Conservation (phyloP, 2,797 vertebrate species). For the Glossophaga mutica region DNA sequence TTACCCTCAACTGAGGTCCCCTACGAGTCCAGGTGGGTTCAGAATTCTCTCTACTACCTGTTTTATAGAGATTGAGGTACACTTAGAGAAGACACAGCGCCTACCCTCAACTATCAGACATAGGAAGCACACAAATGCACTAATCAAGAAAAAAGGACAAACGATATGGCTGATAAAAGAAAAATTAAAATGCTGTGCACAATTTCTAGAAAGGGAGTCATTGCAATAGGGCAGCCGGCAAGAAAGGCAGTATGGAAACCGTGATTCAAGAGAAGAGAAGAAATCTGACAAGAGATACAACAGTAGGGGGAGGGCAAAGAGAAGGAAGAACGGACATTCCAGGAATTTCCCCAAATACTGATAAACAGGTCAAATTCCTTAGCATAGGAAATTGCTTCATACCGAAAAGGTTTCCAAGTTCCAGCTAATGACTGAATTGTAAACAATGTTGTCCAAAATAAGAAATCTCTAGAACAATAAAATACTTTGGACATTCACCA, state of each 20-base stretch:
- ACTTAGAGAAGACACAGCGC: background rate
- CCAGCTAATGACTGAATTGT: constrained; percentile 51
- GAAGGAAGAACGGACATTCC: constrained; percentile 50
- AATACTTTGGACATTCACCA: constrained; percentile 51
- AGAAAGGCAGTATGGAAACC: constrained; percentile 33
- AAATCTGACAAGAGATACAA: constrained; percentile 40
- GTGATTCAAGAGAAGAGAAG: background rate
- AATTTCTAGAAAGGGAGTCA: background rate
- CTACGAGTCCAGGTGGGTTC: background rate
- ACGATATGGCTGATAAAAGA: background rate
- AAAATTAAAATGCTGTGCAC: background rate
- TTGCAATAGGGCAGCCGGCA: background rate
- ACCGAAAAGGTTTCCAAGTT: constrained; percentile 66
- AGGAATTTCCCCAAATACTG: constrained; percentile 70
- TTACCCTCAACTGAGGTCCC: background rate
- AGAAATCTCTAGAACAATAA: constrained; percentile 61
- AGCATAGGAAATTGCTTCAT: constrained; percentile 71
- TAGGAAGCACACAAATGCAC: background rate
- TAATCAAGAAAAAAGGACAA: background rate
- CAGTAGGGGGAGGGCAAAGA: background rate
- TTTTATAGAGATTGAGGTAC: background rate
- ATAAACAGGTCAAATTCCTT: constrained; percentile 72
- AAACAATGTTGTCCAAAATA: constrained; percentile 61
- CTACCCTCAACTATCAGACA: background rate
- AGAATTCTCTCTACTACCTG: background rate